These are phyloP conservation scores for Rallus limicola DNA, from an alignment of 2,113 vertebrate genomes.

Conservation along the genomic window DNA sequence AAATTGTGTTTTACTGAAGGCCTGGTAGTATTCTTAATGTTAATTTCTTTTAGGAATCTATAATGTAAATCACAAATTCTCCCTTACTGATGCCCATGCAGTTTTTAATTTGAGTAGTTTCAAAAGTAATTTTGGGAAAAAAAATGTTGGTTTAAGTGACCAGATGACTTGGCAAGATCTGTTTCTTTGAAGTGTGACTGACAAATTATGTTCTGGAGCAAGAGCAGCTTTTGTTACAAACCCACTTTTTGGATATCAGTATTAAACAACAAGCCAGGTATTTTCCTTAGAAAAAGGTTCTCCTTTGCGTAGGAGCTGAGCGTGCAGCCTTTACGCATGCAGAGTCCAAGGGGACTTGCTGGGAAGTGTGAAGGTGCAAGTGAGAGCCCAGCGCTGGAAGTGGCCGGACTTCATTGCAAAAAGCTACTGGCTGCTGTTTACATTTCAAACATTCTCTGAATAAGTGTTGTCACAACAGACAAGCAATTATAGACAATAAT, in stretches of 20 bases:
- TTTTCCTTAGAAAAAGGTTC: neutral
- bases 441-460: slow-evolving; percentile 34
- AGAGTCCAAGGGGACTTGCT: neutral
- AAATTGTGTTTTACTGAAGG: neutral
- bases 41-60: neutral
- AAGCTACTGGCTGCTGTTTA: slow-evolving; percentile 34
- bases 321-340: neutral
- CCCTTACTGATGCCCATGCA: neutral
- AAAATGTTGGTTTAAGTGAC: neutral
- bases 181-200: neutral
- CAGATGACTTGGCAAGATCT: neutral
- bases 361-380: neutral
- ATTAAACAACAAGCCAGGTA: neutral
- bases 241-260: neutral
- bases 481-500: slow-evolving; percentile 45
- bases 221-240: neutral
- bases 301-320: neutral
- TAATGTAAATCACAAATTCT: neutral
- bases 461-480: slow-evolving; percentile 63
- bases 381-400: neutral
- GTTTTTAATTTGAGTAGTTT: neutral
- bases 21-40: neutral
- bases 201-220: neutral
- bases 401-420: neutral
- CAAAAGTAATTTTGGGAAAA: neutral